These are phyloP conservation scores for Lypha dubia DNA, from an alignment of 2,888 invertebrate genomes.

Conservation along the genomic window DNA sequence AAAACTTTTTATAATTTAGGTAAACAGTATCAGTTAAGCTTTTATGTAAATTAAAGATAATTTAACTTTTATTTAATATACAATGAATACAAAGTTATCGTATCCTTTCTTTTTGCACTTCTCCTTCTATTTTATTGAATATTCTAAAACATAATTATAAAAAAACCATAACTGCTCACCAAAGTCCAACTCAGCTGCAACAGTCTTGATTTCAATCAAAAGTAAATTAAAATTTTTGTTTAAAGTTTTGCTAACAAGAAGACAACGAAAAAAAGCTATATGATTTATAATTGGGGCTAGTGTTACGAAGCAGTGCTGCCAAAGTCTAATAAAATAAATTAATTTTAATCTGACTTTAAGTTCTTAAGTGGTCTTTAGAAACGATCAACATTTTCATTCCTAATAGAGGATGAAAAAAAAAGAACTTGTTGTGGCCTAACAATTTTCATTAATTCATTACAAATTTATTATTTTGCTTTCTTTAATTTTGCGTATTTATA, in stretches of 20 bases:
- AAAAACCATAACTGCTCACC: background rate
- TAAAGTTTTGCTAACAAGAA: slow-evolving; percentile 26
- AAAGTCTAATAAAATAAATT: background rate
- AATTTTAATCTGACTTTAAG: background rate
- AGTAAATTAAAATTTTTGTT: background rate
- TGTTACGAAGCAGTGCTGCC: slow-evolving; percentile 13
- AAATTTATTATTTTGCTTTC: too few relatives aligned
- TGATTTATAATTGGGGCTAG: slow-evolving; percentile 34
- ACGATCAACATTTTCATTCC: background rate
- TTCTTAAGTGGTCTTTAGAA: too few relatives aligned
- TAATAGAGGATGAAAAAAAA: too few relatives aligned
- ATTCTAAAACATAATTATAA: background rate
- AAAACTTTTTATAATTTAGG: too few relatives aligned
- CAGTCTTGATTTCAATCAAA: slow-evolving; percentile 20
- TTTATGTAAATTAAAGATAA: background rate
- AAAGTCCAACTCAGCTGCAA: background rate
- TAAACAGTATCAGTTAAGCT: too few relatives aligned
- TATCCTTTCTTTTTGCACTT: background rate
- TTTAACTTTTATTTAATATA: background rate
- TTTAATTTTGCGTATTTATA: too few relatives aligned
- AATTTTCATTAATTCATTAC: too few relatives aligned
- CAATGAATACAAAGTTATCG: background rate
- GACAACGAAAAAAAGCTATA: background rate
- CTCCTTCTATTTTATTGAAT: background rate
- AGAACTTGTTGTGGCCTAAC: too few relatives aligned